Evolutionary conservation across 2,888 invertebrate genomes (phyloP), one percentile per base, ranked within the genome.

Genomic region (Elmis aenea): DNA sequence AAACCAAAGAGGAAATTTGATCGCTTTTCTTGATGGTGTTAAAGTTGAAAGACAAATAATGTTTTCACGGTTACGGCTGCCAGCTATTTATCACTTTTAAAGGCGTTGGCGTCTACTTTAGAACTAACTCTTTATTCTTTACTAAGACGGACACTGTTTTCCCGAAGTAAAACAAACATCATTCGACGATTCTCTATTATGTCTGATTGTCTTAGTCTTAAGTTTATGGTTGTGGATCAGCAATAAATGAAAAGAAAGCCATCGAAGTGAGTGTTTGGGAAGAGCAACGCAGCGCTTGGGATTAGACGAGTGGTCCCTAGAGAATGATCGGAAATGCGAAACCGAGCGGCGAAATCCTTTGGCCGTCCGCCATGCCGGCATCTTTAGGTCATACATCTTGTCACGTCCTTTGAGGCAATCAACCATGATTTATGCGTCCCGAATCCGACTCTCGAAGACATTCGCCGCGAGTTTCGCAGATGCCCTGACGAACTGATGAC

Each of bases 341-440:
- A 42, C 42, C 35, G 33, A 45, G 38, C 38, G 41, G 44, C 25
- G 44, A 42, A 48, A 40, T 47, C 50, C 44, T 46, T 51, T 45
- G 46, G 46, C 45, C 45, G 45, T 35, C 46, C 49, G 47, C 46
- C 45, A 43, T 46, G 35, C 37, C 45, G 44, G 41, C 54, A 49
- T 48, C 53, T 51, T 52, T 38, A 43, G 49, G 46, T 54, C 51
- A 49, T 53, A 49, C 50, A 46, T 52, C 53, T 52, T 54, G 54
- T 51, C 53, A 50, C 51, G 55, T 56, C 52, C 42, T 40, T 42
- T 35, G 37, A 48, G 45, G 50, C 52, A 54, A 55, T 54, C 54
- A 52, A 44, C 38, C 45, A 51, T 54, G 54, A 55, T 55, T 55
- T 55, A 55, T 55, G 38, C 40, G 42, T 40, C 36, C 42, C 39